These are phyloP conservation scores for Rhabdornis inornatus DNA, from an alignment of 2,113 vertebrate species.

Conservation along the genomic window DNA sequence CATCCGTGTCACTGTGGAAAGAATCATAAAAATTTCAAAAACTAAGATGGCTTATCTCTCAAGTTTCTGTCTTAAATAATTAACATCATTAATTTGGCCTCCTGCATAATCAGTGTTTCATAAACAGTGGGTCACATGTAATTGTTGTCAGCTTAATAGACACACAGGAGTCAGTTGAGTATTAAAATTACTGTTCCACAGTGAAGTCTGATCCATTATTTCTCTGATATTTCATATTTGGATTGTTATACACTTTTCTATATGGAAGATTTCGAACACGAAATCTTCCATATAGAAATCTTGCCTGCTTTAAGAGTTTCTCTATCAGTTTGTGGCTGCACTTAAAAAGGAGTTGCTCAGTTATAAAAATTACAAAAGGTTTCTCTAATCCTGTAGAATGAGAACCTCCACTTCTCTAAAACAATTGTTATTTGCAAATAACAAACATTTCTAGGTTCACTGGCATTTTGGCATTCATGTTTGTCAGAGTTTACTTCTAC, in stretches of 20 bases:
- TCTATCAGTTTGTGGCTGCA: not conserved
- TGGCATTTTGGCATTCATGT: not conserved
- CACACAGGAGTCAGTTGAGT: not conserved
- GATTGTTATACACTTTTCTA: not conserved
- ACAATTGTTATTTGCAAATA: not conserved
- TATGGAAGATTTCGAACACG: no score
- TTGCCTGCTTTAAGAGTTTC: not conserved
- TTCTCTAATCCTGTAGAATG: not conserved
- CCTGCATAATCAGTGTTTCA: not conserved
- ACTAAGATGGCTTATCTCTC: not conserved
- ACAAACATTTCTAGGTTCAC: not conserved
- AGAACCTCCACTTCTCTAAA: not conserved
- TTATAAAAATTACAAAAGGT: not conserved
- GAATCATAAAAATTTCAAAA: not conserved
- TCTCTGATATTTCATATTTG: not conserved
- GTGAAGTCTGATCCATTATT: not conserved
- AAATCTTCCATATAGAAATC: no score
- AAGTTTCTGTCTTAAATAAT: not conserved
- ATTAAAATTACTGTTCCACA: not conserved
- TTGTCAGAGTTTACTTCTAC: not conserved
- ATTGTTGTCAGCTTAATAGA: not conserved
- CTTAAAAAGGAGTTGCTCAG: not conserved
- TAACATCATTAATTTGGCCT: not conserved
- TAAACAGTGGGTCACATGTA: not conserved
- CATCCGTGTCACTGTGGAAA: not conserved